Conservation (phyloP, 2,888 invertebrate genomes). For the Allygus modestus region DNA sequence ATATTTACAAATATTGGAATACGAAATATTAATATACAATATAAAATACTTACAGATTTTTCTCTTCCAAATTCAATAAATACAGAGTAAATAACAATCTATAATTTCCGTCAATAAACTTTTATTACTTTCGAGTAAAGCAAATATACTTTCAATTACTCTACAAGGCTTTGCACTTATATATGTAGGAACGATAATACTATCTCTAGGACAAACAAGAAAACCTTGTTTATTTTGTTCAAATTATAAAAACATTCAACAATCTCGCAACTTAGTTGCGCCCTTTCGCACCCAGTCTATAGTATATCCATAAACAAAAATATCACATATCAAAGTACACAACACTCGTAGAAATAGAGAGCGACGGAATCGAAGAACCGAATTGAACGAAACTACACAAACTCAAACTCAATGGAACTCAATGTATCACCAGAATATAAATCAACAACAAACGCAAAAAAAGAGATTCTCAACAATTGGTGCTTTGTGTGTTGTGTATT, state of each 20-base stretch:
- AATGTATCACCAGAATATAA: background rate
- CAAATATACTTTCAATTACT: background rate
- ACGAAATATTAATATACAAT: constrained; percentile 3
- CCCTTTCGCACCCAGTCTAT: background rate
- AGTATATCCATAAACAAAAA: background rate
- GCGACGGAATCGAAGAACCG: background rate
- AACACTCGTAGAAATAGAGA: constrained; percentile 18
- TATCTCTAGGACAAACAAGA: constrained; percentile 14
- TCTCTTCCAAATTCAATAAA: constrained; percentile 12
- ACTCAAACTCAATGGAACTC: background rate
- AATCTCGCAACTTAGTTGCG: constrained; percentile 1
- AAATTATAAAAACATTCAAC: background rate
- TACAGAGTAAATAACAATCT: background rate
- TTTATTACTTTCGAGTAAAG: constrained; percentile 2
- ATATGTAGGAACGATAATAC: constrained; percentile 22
- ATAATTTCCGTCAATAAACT: constrained; percentile 5
- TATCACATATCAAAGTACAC: constrained; percentile 29
- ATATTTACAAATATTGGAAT: constrained; percentile 21
- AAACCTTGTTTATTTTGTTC: constrained; percentile 15
- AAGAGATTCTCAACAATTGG: constrained; percentile 12
- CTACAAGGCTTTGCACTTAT: constrained; percentile 20
- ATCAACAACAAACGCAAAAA: background rate
- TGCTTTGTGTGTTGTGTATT: constrained; percentile 12
- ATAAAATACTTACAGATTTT: constrained; percentile 20
- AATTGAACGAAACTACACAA: background rate